Evolutionary conservation across 2,113 vertebrate species (phyloP), one percentile per base, ranked within the genome.

Genomic region (Galeopterus variegatus): DNA sequence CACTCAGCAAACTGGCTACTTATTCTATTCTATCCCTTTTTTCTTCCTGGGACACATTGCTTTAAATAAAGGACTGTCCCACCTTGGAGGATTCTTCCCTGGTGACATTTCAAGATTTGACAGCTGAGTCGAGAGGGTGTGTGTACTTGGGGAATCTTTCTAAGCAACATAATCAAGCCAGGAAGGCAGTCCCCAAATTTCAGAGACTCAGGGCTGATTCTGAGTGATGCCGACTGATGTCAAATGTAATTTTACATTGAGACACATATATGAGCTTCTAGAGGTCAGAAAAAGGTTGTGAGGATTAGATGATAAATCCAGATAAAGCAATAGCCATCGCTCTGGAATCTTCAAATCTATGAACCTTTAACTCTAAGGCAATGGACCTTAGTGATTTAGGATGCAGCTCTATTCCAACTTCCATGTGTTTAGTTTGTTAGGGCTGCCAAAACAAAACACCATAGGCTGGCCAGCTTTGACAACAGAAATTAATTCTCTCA

Each of bases 281-380:
- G 14, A 8, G 72, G 28, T 69, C 28, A 1, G 7, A 6, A 1
- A 2, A 3, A 26, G 64, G 31, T 60, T 17, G 24, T 2, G 8
- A 36, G 31, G 23, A 31, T 12, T 5, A 36, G 9, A 36, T 2
- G 8, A 17, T 12, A 23, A 21, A 60, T 10, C 50, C 52, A 0
- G 10, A 5, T 24, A 5, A 4, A 50, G 36, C 17, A 0, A 6
- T 0, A 9, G 1, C 21, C 73, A 14, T 10, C 7, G 10, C 36
- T n/a, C 31, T 2, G 23, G 18, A 41, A 64, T 5, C 67, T 52
- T 60, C 28, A 24, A n/a, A 4, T 8, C 4, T 33, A 23, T 0
- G n/a, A 26, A 28, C 24, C 2, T 62, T 56, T 36, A 36, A 36
- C 7, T 56, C 48, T 15, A 24, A 28, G 8, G 13, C 45, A 13